A percentile compares a stretch with the other conserved stretches of the same genome.
These are phyloP conservation scores for Villa cingulata DNA, from an alignment of 2,888 invertebrate genomes.

Conservation along the genomic window DNA sequence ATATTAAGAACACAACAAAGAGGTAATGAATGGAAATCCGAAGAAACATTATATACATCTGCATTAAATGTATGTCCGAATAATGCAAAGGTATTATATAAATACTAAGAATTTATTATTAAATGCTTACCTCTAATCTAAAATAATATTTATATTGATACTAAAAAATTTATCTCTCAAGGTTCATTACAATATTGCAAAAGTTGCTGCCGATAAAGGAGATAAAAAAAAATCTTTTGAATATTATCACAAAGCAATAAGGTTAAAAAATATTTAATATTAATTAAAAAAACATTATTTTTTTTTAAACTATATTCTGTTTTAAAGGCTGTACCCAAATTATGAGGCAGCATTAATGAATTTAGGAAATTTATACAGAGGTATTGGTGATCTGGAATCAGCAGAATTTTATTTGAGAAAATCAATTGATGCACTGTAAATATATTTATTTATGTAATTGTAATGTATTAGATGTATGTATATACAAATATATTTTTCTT, in stretches of 20 bases:
- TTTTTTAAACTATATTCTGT: slow-evolving; percentile 2
- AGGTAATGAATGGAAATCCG: slow-evolving; percentile 67
- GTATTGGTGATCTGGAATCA: slow-evolving; percentile 74
- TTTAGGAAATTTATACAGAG: slow-evolving; percentile 87
- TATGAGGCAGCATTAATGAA: slow-evolving; percentile 90
- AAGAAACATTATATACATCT: slow-evolving; percentile 62
- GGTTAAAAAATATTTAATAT: slow-evolving; percentile 34
- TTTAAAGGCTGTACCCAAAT: slow-evolving; percentile 72
- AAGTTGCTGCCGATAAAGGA: slow-evolving; percentile 65
- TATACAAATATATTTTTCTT: too few relatives aligned
- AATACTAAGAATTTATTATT: too few relatives aligned
- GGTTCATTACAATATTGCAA: slow-evolving; percentile 74
- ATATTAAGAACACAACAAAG: slow-evolving; percentile 44
- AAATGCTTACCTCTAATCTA: too few relatives aligned
- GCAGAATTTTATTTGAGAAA: slow-evolving; percentile 70
- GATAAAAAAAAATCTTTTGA: slow-evolving; percentile 52
- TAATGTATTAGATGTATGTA: too few relatives aligned
- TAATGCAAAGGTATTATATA: slow-evolving; percentile 67
- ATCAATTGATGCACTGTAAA: slow-evolving; percentile 46
- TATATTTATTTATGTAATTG: not conserved
- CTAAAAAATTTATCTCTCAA: too few relatives aligned
- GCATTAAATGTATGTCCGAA: slow-evolving; percentile 79
- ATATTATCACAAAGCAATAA: slow-evolving; percentile 65
- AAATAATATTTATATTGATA: too few relatives aligned
- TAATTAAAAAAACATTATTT: not conserved